Conservation (phyloP, 1,140 invertebrate genomes). For the Trichonephila clavipes region DNA sequence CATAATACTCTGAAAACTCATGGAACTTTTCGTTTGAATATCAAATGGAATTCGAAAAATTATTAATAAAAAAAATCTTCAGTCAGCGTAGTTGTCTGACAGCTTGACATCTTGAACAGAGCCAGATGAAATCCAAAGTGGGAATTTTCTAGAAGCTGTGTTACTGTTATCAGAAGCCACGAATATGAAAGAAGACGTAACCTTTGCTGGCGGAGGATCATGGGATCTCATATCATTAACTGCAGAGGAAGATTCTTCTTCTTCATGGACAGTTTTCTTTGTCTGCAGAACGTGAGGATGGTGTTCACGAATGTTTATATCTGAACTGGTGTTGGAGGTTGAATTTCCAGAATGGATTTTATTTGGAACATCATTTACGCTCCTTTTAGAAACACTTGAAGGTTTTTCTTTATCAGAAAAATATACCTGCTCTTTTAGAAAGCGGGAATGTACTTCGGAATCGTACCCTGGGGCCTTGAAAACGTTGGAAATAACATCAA, state of each 20-base stretch:
- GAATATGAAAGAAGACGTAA: slow-evolving; percentile 28
- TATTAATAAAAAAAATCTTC: neutral
- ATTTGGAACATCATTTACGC: neutral
- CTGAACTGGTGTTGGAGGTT: neutral
- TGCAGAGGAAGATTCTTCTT: neutral
- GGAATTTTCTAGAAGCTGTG: neutral
- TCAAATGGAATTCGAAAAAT: neutral
- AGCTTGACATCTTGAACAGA: slow-evolving; percentile 10
- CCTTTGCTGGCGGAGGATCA: neutral
- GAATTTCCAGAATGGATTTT: neutral
- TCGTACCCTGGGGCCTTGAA: slow-evolving; percentile 71
- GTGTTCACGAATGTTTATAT: neutral
- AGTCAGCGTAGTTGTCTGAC: neutral
- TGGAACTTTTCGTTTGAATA: neutral
- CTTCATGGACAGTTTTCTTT: neutral
- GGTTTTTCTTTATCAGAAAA: neutral
- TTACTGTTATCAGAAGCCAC: neutral
- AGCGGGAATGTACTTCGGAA: slow-evolving; percentile 43
- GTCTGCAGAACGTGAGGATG: neutral
- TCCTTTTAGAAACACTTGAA: neutral
- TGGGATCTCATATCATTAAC: neutral
- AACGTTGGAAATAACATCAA: slow-evolving; percentile 57
- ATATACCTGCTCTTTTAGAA: slow-evolving; percentile 36
- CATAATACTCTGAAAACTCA: neutral
- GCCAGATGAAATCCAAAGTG: neutral